Base-by-base conservation (phyloP, 2,113 vertebrate genomes). In the Riparia riparia region DNA sequence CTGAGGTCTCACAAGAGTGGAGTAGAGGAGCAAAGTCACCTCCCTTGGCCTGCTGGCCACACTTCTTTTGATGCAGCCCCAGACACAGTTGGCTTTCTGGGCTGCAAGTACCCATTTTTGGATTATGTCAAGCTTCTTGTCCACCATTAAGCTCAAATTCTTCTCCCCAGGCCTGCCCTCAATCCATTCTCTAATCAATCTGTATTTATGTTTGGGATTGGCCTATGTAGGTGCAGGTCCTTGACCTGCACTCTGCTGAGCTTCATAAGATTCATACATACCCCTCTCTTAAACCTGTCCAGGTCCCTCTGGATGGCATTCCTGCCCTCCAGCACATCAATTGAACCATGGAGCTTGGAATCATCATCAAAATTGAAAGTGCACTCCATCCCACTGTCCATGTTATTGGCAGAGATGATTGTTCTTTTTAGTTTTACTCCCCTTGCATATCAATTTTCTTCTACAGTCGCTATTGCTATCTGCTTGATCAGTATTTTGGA, bases 221-320 rank as follows among this genome's bases (percentile, higher is more conserved):
- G 13, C 10, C 24, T 29, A 31, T 19, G 4, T 29, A 71, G 20
- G 11, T 34, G 26, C 12, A 50, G 20, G 9, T 50, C 50, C 25
- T 80, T 20, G 22, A 61, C 19, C 39, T 39, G 42, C 25, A 72
- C 34, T 7, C 31, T 45, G 6, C 5, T 51, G 37, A 66, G 4
- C 5, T 53, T 45, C 15, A 19, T 24, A 26, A 50, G 37, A 26
- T 9, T 37, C 31, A 73, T 10, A 32, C 2, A 72, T 5, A 10
- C 1, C 0, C 15, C 5, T 0, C 8, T 25, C 13, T 60, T 9
- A 60, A 51, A 66, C 7, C 6, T 47, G 6, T 17, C 37, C 18
- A 45, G 32, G 15, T 45, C 7, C 7, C 37, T 66, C 5, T 39
- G 32, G 32, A 45, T 29, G 19, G 2, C 32, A 51, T 29, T 28